A percentile compares a stretch with the other conserved stretches of the same genome.
Conservation (phyloP, 2,888 invertebrate genomes). For the Opisthograptis luteolata region DNA sequence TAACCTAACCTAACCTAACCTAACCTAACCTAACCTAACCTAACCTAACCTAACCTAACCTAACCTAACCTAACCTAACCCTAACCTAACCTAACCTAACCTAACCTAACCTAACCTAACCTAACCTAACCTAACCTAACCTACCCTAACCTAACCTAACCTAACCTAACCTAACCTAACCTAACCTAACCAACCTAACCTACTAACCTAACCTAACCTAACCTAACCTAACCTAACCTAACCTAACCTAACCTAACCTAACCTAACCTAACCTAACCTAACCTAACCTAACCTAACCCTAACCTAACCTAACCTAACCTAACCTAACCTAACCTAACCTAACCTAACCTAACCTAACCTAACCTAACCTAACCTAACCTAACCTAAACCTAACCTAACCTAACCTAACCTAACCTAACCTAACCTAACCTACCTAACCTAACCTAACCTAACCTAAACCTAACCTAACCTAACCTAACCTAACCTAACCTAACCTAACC, state of each 20-base stretch:
- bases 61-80: background rate
- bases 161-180: background rate
- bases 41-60: background rate
- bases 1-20: background rate
- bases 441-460: conserved; percentile 31
- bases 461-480: background rate
- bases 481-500: background rate
- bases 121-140: background rate
- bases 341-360: background rate
- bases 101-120: background rate
- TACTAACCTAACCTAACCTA: conserved; percentile 3
- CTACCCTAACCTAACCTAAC: background rate
- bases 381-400: conserved; percentile 29
- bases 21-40: background rate
- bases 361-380: background rate
- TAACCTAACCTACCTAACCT: background rate
- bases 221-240: background rate
- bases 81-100: conserved; percentile 34
- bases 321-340: background rate
- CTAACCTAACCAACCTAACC: background rate
- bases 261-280: background rate
- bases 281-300: conserved; percentile 7
- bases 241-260: background rate
- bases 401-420: background rate
- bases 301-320: conserved; percentile 27